Conservation (phyloP, 2,888 invertebrate genomes). For the Catocala nupta region DNA sequence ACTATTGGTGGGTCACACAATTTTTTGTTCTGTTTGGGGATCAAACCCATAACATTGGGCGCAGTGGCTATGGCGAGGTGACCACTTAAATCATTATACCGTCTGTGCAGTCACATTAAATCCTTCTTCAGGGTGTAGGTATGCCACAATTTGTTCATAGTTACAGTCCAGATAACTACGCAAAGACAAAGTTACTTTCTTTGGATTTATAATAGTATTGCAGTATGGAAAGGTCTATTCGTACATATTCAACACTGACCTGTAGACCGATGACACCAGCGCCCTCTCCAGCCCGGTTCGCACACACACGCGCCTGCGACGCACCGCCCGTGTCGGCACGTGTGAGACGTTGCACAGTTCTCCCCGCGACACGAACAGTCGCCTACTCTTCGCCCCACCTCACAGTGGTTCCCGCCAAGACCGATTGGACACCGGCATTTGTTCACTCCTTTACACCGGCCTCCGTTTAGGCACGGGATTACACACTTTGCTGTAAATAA, state of each 20-base stretch:
- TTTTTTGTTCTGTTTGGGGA: too few species aligned
- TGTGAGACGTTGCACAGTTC: constrained; percentile 89
- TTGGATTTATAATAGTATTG: too few species aligned
- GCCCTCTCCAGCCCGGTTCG: constrained; percentile 94
- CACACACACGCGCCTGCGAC: constrained; percentile 91
- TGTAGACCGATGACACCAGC: constrained; percentile 92
- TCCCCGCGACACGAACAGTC: constrained; percentile 92
- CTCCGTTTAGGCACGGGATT: constrained; percentile 96
- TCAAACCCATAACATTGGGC: too few species aligned
- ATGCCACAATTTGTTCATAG: too few species aligned
- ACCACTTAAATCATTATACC: too few species aligned
- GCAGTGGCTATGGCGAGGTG: too few species aligned
- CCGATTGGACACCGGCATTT: constrained; percentile 95
- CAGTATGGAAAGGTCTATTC: too few species aligned
- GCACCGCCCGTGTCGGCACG: constrained; percentile 93
- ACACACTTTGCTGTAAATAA: constrained; percentile 92
- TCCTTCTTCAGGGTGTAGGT: too few species aligned
- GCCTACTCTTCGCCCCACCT: constrained; percentile 93
- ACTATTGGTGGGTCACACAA: too few species aligned
- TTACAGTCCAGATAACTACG: too few species aligned
- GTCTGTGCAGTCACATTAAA: too few species aligned
- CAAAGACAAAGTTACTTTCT: too few species aligned
- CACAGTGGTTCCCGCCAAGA: constrained; percentile 96
- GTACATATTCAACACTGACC: constrained; percentile 47
- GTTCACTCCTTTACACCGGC: constrained; percentile 95